A percentile compares a stretch with the other conserved stretches of the same genome.
Evolutionary conservation across 2,797 vertebrate genomes (phyloP).

Genomic region (Tangara arthus): DNA sequence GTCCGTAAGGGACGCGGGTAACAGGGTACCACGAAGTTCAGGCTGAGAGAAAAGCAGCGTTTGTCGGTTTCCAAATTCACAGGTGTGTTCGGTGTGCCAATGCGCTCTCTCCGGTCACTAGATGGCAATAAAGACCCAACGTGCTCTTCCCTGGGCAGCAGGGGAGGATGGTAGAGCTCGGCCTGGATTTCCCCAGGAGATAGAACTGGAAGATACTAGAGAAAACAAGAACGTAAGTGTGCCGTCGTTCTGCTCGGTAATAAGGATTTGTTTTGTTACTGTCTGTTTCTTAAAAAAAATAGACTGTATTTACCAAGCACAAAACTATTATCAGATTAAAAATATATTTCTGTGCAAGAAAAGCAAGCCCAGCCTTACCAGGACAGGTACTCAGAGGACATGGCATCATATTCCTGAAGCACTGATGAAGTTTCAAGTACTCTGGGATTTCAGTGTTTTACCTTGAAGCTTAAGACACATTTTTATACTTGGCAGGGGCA

Average conservation of each 20-base stretch:
- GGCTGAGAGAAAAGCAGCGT: neutral
- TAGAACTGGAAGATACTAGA: neutral
- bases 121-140: neutral
- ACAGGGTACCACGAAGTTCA: neutral
- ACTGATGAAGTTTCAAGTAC: neutral
- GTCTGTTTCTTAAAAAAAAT: neutral
- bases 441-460: neutral
- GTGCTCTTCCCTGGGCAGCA: accelerated
- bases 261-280: neutral
- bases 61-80: neutral
- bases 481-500: neutral
- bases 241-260: neutral
- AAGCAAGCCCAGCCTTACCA: neutral
- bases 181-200: neutral
- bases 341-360: neutral
- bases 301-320: neutral
- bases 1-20: accelerated
- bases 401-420: neutral
- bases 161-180: accelerated
- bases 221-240: neutral
- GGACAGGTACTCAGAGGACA: neutral
- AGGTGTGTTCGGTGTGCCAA: accelerated
- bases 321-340: neutral
- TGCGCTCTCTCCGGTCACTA: neutral
- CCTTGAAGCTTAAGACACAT: neutral